phyloP scores from a whole-genome alignment of 2,888 invertebrate genomes.

The Xestia xanthographa region DNA sequence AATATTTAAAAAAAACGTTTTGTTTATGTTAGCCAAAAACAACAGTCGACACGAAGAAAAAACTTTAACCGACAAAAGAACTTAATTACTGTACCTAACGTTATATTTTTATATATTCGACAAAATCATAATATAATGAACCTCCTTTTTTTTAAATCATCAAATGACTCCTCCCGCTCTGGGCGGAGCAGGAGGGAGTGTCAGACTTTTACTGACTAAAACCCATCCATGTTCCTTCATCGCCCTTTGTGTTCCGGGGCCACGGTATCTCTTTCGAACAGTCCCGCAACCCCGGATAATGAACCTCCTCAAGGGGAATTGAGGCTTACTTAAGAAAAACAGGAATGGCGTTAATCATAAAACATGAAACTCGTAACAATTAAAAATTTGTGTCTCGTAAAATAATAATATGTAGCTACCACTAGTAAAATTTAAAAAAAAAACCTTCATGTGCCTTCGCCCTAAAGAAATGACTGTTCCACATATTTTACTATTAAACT shows the following conservation, averaged over 20 bases:
- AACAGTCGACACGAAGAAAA: background rate
- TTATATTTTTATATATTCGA: constrained; percentile 18
- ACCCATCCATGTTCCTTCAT: no score
- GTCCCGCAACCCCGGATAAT: no score
- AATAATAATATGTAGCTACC: background rate
- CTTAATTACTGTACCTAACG: background rate
- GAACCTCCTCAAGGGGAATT: constrained; percentile 12
- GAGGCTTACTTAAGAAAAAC: constrained; percentile 11
- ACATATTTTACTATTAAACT: constrained; percentile 51
- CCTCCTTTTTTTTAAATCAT: no score
- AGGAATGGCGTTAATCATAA: constrained; percentile 23
- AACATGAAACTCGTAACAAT: constrained; percentile 16
- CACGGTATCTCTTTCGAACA: no score
- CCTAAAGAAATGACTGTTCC: constrained; percentile 48
- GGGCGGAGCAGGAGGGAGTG: no score
- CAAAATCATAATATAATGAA: constrained; percentile 20
- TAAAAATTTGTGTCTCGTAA: constrained; percentile 14
- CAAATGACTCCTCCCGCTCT: no score
- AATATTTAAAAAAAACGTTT: no score
- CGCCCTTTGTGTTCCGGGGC: no score
- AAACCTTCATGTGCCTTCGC: constrained; percentile 1
- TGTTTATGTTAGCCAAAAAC: background rate
- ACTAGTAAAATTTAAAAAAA: background rate
- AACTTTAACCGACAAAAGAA: background rate
- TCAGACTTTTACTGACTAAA: no score